These are phyloP conservation scores for honey bee (Apis mellifera) DNA, from an alignment of 1,140 invertebrate genomes.

Conservation along the genomic window DNA sequence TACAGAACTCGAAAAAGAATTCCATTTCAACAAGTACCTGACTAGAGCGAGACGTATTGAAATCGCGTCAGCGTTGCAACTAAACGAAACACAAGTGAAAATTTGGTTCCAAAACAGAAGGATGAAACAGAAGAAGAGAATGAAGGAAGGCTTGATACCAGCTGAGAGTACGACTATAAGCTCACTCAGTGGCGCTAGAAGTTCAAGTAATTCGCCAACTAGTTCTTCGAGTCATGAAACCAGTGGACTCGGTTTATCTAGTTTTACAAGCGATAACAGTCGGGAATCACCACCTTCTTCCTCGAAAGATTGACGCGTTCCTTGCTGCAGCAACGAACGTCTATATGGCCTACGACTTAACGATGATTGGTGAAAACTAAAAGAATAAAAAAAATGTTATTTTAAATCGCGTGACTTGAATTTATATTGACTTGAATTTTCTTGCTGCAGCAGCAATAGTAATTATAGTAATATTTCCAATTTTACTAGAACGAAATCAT, in stretches of 20 bases:
- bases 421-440: background rate
- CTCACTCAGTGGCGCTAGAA: conserved; percentile 72
- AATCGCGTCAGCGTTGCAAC: conserved; percentile 96
- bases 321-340: conserved; percentile 56
- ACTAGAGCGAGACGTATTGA: conserved; percentile 97
- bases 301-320: conserved; percentile 73
- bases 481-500: conserved; percentile 4
- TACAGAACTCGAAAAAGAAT: conserved; percentile 99
- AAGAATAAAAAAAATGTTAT: background rate
- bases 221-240: conserved; percentile 72
- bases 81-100: conserved; percentile 96
- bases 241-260: conserved; percentile 64
- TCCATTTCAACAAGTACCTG: conserved; percentile 99
- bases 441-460: conserved; percentile 38
- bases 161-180: conserved; percentile 79
- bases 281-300: conserved; percentile 74
- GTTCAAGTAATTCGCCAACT: conserved; percentile 81
- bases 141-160: conserved; percentile 93
- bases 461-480: background rate
- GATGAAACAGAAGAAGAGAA: conserved; percentile 97
- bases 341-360: conserved; percentile 47
- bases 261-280: conserved; percentile 75
- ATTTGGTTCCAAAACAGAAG: conserved; percentile 95
- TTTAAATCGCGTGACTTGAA: background rate
- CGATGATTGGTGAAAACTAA: conserved; percentile 31